Evolutionary conservation across 2,888 invertebrate genomes (phyloP).

Genomic region (Campoplex nolae): DNA sequence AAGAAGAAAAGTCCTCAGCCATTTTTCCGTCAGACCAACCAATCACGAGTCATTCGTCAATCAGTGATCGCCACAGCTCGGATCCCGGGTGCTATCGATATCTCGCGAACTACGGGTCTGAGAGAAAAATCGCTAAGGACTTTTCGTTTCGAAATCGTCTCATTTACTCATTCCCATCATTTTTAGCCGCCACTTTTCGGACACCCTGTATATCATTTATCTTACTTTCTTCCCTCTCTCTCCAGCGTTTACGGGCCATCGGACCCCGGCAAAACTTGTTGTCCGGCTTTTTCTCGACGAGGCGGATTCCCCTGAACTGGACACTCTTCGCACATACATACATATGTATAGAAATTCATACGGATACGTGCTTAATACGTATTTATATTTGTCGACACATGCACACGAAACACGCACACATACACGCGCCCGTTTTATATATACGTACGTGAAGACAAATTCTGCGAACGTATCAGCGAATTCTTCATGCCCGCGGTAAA

Average conservation of each 20-base stretch:
- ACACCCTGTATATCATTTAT: slow-evolving; percentile 13
- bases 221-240: slow-evolving; percentile 8
- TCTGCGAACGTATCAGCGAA: slow-evolving; percentile 62
- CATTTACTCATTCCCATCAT: background rate
- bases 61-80: background rate
- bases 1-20: background rate
- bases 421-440: too few relatives aligned
- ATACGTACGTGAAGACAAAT: slow-evolving; percentile 19
- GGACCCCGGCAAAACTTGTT: slow-evolving; percentile 63
- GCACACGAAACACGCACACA: background rate
- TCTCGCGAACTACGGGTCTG: background rate
- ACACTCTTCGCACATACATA: slow-evolving; percentile 14
- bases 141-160: background rate
- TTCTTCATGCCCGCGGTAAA: slow-evolving; percentile 59
- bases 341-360: background rate
- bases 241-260: slow-evolving; percentile 41
- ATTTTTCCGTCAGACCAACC: background rate
- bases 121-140: background rate
- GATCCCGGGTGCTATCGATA: background rate
- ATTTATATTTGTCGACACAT: slow-evolving; percentile 1
- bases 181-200: background rate
- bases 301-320: slow-evolving; percentile 48
- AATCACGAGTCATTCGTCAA: background rate
- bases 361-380: background rate
- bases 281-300: slow-evolving; percentile 63